Conservation (phyloP, 2,888 invertebrate species). For the Agapostemon virescens region DNA sequence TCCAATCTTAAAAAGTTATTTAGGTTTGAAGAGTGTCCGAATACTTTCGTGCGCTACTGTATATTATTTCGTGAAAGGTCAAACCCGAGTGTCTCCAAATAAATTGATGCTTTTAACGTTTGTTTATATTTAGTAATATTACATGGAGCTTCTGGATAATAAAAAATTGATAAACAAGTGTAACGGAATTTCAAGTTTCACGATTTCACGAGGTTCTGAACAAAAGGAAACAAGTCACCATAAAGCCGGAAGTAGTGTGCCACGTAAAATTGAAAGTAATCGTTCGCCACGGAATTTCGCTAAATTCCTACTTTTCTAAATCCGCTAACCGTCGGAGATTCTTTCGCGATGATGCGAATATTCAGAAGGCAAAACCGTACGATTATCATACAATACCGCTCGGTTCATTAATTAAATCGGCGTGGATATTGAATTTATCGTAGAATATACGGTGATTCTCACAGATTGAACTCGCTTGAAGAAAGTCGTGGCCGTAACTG, state of each 20-base stretch:
- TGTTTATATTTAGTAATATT: too few relatives aligned
- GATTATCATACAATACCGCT: slow-evolving; percentile 35
- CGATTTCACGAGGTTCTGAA: background rate
- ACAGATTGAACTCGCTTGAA: slow-evolving; percentile 11
- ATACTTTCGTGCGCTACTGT: too few relatives aligned
- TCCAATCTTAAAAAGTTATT: too few relatives aligned
- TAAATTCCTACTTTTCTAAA: background rate
- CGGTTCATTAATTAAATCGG: slow-evolving; percentile 46
- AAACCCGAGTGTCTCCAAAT: too few relatives aligned
- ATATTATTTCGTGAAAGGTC: too few relatives aligned
- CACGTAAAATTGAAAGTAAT: slow-evolving; percentile 5
- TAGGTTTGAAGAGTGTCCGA: too few relatives aligned
- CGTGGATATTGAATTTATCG: slow-evolving; percentile 13
- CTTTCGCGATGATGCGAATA: background rate
- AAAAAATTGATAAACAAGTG: background rate
- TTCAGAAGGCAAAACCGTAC: background rate
- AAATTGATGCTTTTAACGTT: too few relatives aligned
- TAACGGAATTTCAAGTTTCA: background rate
- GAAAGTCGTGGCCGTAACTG: slow-evolving; percentile 37
- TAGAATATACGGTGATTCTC: slow-evolving; percentile 1
- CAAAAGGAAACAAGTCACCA: background rate
- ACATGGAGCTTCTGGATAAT: background rate
- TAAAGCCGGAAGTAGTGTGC: background rate
- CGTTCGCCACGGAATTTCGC: background rate
- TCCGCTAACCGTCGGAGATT: slow-evolving; percentile 12